phyloP scores from a whole-genome alignment of 2,797 vertebrate species.

The Xiphophorus birchmanni region DNA sequence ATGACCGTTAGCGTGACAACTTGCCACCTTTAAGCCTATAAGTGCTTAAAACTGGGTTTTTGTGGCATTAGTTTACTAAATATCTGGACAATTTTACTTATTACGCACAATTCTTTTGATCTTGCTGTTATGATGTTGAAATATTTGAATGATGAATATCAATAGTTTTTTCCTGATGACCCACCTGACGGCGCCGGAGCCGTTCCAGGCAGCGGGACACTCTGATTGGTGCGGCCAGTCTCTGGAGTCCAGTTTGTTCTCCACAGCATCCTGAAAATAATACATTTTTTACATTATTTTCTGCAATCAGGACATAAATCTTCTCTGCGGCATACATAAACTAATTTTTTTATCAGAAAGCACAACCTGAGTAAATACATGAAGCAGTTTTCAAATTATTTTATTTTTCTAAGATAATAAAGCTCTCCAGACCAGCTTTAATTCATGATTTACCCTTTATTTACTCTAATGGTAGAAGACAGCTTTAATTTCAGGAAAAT shows the following conservation, averaged over 20 bases:
- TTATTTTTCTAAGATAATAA: background rate
- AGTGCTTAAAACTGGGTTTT: background rate
- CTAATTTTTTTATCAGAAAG: background rate
- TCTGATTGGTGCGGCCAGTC: slow-evolving; percentile 94
- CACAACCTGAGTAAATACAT: background rate
- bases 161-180: background rate
- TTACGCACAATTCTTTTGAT: background rate
- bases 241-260: slow-evolving; percentile 91
- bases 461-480: too few species aligned
- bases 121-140: background rate
- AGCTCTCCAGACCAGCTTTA: background rate
- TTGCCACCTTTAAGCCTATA: background rate
- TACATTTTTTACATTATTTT: background rate
- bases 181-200: slow-evolving; percentile 94
- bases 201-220: slow-evolving; percentile 92
- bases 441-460: too few species aligned
- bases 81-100: background rate
- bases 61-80: background rate
- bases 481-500: background rate
- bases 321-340: background rate
- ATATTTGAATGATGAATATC: background rate
- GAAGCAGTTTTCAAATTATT: background rate
- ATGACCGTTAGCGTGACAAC: background rate
- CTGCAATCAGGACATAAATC: background rate
- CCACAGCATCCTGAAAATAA: slow-evolving; percentile 88